These are phyloP conservation scores for Lacerta bilineata DNA, from an alignment of 2,797 vertebrate genomes.

Conservation along the genomic window DNA sequence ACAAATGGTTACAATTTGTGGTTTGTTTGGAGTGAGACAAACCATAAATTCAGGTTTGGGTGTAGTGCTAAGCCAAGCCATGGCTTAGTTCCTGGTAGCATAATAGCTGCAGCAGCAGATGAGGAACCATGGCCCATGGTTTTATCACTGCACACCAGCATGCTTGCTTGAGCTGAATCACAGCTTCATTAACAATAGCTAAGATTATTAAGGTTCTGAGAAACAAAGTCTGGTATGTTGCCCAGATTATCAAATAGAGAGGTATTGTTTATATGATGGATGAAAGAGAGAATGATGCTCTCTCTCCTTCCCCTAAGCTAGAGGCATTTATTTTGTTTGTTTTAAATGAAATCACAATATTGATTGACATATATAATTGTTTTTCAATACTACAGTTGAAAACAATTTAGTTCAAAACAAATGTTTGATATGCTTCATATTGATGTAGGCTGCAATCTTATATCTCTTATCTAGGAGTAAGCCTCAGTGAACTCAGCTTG, in stretches of 20 bases:
- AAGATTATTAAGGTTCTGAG: not conserved
- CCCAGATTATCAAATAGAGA: not conserved
- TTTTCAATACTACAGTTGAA: not conserved
- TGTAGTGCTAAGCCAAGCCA: too few relatives aligned
- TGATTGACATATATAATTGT: not conserved
- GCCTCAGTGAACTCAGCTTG: not conserved
- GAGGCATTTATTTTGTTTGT: not conserved
- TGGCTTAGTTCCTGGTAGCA: too few relatives aligned
- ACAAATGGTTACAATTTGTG: too few relatives aligned
- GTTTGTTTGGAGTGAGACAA: too few relatives aligned
- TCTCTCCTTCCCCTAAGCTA: not conserved
- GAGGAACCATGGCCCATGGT: too few relatives aligned
- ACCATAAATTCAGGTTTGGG: too few relatives aligned
- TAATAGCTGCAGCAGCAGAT: too few relatives aligned
- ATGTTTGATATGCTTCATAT: slow-evolving; percentile 26
- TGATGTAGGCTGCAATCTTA: not conserved
- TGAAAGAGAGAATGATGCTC: not conserved
- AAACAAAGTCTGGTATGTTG: not conserved
- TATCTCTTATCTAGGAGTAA: too few relatives aligned
- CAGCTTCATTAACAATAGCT: not conserved
- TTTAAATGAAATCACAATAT: not conserved
- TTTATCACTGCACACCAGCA: too few relatives aligned
- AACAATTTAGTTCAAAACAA: not conserved
- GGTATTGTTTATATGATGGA: not conserved
- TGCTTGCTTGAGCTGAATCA: too few relatives aligned